Percentiles rank a stretch among this genome's conserved stretches.
These are phyloP conservation scores for Psylliodes chrysocephalus DNA, from an alignment of 2,888 invertebrate species.

Conservation along the genomic window DNA sequence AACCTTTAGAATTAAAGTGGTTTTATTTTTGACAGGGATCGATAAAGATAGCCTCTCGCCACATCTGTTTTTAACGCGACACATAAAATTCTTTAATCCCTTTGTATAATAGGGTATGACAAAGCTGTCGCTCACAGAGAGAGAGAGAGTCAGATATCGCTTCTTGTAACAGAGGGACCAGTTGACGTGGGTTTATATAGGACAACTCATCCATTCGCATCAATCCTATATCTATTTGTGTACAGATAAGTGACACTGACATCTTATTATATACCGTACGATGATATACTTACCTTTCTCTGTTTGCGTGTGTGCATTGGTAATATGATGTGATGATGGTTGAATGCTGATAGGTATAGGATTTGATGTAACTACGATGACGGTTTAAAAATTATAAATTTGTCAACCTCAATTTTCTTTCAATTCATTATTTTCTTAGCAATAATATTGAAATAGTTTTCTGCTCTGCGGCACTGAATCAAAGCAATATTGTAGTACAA, in stretches of 20 bases:
- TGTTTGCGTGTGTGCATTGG: no score
- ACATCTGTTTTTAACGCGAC: conserved; percentile 44
- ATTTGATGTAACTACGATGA: no score
- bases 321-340: no score
- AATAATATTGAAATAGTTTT: no score
- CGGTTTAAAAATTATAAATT: no score
- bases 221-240: conserved; percentile 7
- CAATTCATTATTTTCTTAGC: no score
- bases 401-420: no score
- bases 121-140: conserved; percentile 56
- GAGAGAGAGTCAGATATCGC: conserved; percentile 39
- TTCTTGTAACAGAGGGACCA: conserved; percentile 26
- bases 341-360: no score
- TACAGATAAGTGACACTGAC: conserved; percentile 4
- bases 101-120: conserved; percentile 55
- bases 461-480: no score
- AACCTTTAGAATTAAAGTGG: not conserved
- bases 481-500: no score
- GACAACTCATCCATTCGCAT: conserved; percentile 3
- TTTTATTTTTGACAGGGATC: conserved; percentile 1
- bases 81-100: conserved; percentile 56
- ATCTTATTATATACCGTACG: not conserved
- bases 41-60: not conserved
- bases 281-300: no score
- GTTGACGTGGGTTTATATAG: conserved; percentile 23